Evolutionary conservation across 2,113 vertebrate species (phyloP).

Genomic region (Hassar affinis): DNA sequence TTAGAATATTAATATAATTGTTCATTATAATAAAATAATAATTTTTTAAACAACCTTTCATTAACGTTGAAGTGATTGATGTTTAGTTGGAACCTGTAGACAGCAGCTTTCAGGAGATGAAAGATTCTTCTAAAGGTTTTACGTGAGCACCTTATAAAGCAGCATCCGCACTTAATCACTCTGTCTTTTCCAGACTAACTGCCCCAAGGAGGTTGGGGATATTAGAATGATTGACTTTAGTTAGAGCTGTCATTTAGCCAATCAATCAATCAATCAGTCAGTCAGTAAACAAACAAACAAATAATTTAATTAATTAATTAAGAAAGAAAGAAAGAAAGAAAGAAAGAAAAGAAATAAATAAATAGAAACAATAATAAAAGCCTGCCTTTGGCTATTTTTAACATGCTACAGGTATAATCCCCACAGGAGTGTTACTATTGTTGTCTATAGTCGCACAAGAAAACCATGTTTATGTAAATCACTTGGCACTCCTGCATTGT

Average conservation of each 20-base stretch:
- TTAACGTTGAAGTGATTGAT: not conserved
- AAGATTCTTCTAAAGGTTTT: not conserved
- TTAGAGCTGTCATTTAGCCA: not conserved
- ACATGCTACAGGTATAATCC: not conserved
- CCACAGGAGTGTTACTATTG: not conserved
- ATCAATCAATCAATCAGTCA: too few relatives aligned
- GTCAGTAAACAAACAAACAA: too few relatives aligned
- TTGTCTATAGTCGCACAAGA: not conserved
- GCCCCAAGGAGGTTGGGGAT: not conserved
- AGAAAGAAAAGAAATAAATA: not conserved
- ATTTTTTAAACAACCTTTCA: not conserved
- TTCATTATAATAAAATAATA: not conserved
- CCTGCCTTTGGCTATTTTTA: not conserved
- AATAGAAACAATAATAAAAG: not conserved
- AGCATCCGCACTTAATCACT: constrained; percentile 2
- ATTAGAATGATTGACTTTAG: constrained; percentile 14
- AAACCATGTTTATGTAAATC: not conserved
- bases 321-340: too few relatives aligned
- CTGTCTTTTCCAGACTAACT: not conserved
- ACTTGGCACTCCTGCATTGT: not conserved
- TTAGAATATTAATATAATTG: too few relatives aligned
- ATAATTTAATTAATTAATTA: too few relatives aligned
- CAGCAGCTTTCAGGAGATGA: not conserved
- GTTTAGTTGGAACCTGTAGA: not conserved
- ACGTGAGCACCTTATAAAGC: not conserved